phyloP scores from a whole-genome alignment of 1,140 invertebrate species.

The Hyles vespertilio region DNA sequence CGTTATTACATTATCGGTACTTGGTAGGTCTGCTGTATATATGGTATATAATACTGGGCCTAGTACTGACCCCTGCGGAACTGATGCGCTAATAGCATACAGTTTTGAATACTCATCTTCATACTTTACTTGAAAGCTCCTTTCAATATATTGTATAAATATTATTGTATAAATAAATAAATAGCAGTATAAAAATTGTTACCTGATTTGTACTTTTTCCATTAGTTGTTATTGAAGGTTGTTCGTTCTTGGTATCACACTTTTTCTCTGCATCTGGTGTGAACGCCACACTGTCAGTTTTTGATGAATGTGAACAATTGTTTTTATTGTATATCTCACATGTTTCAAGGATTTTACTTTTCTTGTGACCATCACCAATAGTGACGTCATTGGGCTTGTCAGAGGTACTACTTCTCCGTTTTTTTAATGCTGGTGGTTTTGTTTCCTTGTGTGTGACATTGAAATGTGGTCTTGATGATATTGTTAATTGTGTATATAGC shows the following conservation, averaged over 20 bases:
- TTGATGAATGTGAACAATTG: constrained; percentile 42
- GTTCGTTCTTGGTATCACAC: constrained; percentile 44
- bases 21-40: too few species aligned
- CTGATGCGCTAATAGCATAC: too few species aligned
- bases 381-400: constrained; percentile 62
- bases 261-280: constrained; percentile 51
- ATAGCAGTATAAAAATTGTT: too few species aligned
- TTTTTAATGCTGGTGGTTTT: constrained; percentile 59
- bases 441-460: constrained; percentile 46
- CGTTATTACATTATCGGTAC: too few species aligned
- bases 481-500: constrained; percentile 64
- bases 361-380: constrained; percentile 48
- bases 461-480: constrained; percentile 57
- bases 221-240: constrained; percentile 40
- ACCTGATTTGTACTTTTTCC: constrained; percentile 55
- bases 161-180: too few species aligned
- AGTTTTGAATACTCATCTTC: too few species aligned
- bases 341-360: constrained; percentile 51
- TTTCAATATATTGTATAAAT: too few species aligned
- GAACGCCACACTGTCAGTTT: constrained; percentile 41
- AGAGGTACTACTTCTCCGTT: constrained; percentile 62
- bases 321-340: constrained; percentile 59
- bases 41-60: too few species aligned
- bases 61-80: too few species aligned
- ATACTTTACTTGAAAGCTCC: too few species aligned